phyloP scores from a whole-genome alignment of 1,140 invertebrate species.

The Aplysia californica region DNA sequence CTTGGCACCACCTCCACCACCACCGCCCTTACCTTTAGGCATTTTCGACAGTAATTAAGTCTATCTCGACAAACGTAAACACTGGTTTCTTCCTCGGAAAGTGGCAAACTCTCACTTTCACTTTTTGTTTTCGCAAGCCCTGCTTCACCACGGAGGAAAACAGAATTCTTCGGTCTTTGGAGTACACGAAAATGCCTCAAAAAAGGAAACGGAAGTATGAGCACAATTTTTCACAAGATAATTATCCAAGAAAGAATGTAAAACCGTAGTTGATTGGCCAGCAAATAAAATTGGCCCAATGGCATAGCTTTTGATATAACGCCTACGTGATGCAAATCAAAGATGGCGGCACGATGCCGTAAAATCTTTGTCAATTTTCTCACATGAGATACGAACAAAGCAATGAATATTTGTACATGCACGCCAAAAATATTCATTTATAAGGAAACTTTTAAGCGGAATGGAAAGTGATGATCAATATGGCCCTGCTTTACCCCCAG shows the following conservation, averaged over 20 bases:
- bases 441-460: not conserved
- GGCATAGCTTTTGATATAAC: not conserved
- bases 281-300: not conserved
- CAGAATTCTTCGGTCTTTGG: no score
- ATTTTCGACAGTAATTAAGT: no score
- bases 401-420: not conserved
- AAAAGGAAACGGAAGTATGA: no score
- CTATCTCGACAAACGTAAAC: no score
- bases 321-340: conserved; percentile 17
- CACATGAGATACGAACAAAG: not conserved
- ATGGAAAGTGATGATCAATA: conserved; percentile 40
- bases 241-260: not conserved
- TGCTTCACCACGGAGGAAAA: no score
- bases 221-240: not conserved
- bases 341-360: conserved; percentile 31
- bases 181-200: no score
- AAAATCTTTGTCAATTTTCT: conserved; percentile 20
- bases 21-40: conserved; percentile 61
- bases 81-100: no score
- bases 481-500: conserved; percentile 53
- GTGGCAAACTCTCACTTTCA: no score
- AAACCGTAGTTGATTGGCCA: conserved; percentile 19
- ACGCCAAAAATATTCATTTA: not conserved
- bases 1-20: conserved; percentile 33
- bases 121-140: no score